Evolutionary conservation across 2,888 invertebrate species (phyloP), one percentile per base, ranked within the genome.

Genomic region (Ceratothoa steindachneri): DNA sequence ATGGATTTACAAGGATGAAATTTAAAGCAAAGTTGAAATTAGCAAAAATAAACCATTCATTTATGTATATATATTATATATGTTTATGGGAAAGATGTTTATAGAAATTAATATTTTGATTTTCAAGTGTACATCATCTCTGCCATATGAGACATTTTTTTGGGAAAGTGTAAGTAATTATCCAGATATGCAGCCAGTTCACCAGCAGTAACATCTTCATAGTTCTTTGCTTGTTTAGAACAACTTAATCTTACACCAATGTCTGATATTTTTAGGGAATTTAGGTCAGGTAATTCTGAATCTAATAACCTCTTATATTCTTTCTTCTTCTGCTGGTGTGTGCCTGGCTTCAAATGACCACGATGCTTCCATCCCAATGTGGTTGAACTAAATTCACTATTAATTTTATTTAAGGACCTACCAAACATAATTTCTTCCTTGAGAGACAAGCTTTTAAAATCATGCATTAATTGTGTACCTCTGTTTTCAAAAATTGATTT

Each of bases 91-190:
- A n/a, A n/a, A n/a, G n/a, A n/a, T n/a, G n/a, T n/a, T n/a, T n/a
- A n/a, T n/a, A n/a, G n/a, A 71, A 72, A 30, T 3, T 15, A 27
- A 12, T n/a, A 28, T 41, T 53, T 24, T 22, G 19, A n/a, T n/a
- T 41, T 30, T 81, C 80, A 82, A 30, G 85, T 85, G 77, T 86
- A 86, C 85, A 85, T 86, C 85, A 85, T 85, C 81, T 86, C 85
- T 53, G 85, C 85, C 86, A 85, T 86, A 28, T 82, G 81, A 4
- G 85, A 85, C 85, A 86, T 86, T 74, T 86, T 85, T 75, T 84
- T 84, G 2, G 86, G 86, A 67, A 86, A 84, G 81, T 85, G 82
- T 30, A 86, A 82, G 80, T 83, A 83, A 77, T 85, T 84, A 68
- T 86, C 85, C 77, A 86, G 83, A 77, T 86, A 86, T 19, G 83